These are phyloP conservation scores for Ruditapes philippinarum DNA, from an alignment of 1,140 invertebrate genomes.

Conservation along the genomic window DNA sequence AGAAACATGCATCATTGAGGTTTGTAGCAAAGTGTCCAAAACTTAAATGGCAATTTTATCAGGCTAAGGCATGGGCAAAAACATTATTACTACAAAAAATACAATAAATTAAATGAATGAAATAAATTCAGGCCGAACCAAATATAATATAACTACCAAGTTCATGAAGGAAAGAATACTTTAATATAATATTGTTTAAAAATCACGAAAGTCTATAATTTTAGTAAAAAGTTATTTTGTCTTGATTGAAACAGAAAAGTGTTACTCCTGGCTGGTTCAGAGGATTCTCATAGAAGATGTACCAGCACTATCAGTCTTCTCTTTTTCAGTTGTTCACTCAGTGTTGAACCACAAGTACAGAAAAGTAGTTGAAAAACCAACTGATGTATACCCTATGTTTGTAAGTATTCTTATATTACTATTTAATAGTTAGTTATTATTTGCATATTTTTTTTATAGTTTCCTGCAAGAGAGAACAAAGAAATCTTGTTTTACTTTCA, in stretches of 20 bases:
- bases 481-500: not conserved
- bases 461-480: slow-evolving; percentile 27
- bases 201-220: not conserved
- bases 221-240: not conserved
- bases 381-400: slow-evolving; percentile 34
- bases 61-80: too few relatives aligned
- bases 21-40: too few relatives aligned
- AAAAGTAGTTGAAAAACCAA: slow-evolving; percentile 30
- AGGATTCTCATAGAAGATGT: slow-evolving; percentile 44
- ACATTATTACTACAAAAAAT: too few relatives aligned
- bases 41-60: too few relatives aligned
- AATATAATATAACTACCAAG: too few relatives aligned
- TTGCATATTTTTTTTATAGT: not conserved
- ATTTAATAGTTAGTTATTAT: not conserved
- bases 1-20: too few relatives aligned
- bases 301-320: slow-evolving; percentile 34
- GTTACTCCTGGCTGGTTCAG: slow-evolving; percentile 15
- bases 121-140: too few relatives aligned
- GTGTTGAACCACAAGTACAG: slow-evolving; percentile 37
- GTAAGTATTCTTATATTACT: too few relatives aligned
- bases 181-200: too few relatives aligned
- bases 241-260: slow-evolving; percentile 3
- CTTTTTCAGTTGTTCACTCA: not conserved
- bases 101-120: too few relatives aligned
- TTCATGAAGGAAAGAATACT: too few relatives aligned